phyloP scores from a whole-genome alignment of 2,888 invertebrate genomes.

The Hyppa rectilinea region DNA sequence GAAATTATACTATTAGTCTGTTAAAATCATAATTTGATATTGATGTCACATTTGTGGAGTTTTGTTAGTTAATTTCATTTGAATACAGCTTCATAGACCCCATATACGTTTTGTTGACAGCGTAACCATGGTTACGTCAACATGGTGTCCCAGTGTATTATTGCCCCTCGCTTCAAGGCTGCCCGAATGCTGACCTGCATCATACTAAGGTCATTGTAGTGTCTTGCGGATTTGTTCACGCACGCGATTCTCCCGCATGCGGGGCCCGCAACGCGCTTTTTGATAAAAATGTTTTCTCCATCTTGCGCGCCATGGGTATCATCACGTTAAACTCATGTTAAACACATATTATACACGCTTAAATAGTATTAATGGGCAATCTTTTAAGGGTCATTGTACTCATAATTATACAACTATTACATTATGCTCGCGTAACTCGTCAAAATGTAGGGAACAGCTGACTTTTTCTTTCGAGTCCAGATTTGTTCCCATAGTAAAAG shows the following conservation, averaged over 20 bases:
- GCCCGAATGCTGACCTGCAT: not conserved
- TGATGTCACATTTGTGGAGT: not conserved
- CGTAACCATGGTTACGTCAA: not conserved
- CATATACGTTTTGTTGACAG: not conserved
- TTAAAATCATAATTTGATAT: not conserved
- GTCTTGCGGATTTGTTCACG: not conserved
- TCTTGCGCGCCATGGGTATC: too few relatives aligned
- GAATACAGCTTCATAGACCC: not conserved
- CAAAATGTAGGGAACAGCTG: too few relatives aligned
- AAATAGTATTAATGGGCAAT: too few relatives aligned
- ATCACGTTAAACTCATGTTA: too few relatives aligned
- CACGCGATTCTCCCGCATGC: not conserved
- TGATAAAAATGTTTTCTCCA: not conserved
- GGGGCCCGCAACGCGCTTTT: not conserved
- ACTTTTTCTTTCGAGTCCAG: too few relatives aligned
- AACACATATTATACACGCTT: not conserved
- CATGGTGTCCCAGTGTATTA: not conserved
- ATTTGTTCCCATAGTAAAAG: too few relatives aligned
- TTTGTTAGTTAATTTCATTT: not conserved
- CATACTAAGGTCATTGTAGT: not conserved
- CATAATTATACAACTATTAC: too few relatives aligned
- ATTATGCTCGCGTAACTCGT: too few relatives aligned
- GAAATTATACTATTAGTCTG: not conserved
- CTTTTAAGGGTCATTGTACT: too few relatives aligned
- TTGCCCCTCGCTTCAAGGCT: not conserved